Percentiles rank a stretch among this genome's conserved stretches.
phyloP scores from a whole-genome alignment of 2,888 invertebrate genomes.

The Thymelicus sylvestris region DNA sequence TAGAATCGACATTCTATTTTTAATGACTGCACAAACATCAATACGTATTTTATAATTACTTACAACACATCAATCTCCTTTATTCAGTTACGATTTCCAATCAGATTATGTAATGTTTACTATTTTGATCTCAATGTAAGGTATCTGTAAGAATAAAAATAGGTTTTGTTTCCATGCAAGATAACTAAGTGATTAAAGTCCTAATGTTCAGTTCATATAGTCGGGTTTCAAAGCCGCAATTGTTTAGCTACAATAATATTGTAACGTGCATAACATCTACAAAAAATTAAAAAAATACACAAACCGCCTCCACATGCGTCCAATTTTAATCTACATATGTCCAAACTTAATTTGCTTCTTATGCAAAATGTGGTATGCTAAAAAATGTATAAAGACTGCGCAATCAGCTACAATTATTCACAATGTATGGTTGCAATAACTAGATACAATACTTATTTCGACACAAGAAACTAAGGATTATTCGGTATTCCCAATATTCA shows the following conservation, averaged over 20 bases:
- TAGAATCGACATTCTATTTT: too few species aligned
- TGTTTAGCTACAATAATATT: background rate
- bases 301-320: conserved; percentile 26
- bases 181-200: background rate
- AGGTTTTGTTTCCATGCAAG: background rate
- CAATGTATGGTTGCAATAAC: too few species aligned
- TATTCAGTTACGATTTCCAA: background rate
- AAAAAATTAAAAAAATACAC: conserved; percentile 2
- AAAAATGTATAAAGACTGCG: background rate
- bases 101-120: background rate
- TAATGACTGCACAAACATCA: too few species aligned
- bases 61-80: background rate
- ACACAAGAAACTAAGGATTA: too few species aligned
- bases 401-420: too few species aligned
- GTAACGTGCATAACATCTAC: background rate
- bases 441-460: too few species aligned
- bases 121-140: conserved; percentile 9
- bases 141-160: background rate
- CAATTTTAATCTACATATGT: conserved; percentile 8
- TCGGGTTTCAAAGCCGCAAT: background rate
- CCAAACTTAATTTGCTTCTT: background rate
- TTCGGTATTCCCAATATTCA: too few species aligned
- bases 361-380: background rate
- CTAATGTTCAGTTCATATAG: background rate
- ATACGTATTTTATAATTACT: too few species aligned